Evolutionary conservation across 2,113 vertebrate species (phyloP), one percentile per base, ranked within the genome.

Genomic region (Noturus placidus): DNA sequence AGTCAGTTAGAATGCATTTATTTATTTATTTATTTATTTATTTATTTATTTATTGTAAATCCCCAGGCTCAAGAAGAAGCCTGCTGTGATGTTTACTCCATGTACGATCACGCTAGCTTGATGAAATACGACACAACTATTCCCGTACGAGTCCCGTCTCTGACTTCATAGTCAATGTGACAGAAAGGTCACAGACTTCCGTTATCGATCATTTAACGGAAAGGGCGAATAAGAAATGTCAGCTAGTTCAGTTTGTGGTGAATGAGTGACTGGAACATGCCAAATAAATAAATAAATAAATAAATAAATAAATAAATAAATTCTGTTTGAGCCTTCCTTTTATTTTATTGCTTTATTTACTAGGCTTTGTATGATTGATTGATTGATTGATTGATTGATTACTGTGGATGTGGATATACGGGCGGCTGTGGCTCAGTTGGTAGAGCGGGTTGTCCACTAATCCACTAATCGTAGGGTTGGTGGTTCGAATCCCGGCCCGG

Each of bases 141-240:
- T 79, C 56, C n/a, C 30, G 9, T 30, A 30, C 10, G 33, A 52
- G 4, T 69, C 27, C 15, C 15, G 14, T 13, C 33, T 35, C 20
- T 57, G 67, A 3, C 25, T 22, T 74, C 35, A 59, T 85, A 59
- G 56, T 56, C 38, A 52, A 13, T 74, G 50, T 4, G 50, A 56
- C 30, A 42, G 38, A 70, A 70, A 42, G 70, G n/a, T 84, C 82
- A 74, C 67, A 72, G n/a, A 69, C 20, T 25, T 72, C 13, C 5
- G 35, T 19, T 9, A 85, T 74, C 10, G 13, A 42, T 85, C 22
- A n/a, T 87, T 77, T 82, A 56, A 83, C 27, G 20, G 81, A 35
- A 67, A 46, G 10, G 56, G 35, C 83, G 72, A 87, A 65, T 50
- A 46, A 77, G 42, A 87, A 54, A 88, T 78, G 80, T 82, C 83